Evolutionary conservation across 2,888 invertebrate species (phyloP).

Genomic region (Drosophila aldrichi): DNA sequence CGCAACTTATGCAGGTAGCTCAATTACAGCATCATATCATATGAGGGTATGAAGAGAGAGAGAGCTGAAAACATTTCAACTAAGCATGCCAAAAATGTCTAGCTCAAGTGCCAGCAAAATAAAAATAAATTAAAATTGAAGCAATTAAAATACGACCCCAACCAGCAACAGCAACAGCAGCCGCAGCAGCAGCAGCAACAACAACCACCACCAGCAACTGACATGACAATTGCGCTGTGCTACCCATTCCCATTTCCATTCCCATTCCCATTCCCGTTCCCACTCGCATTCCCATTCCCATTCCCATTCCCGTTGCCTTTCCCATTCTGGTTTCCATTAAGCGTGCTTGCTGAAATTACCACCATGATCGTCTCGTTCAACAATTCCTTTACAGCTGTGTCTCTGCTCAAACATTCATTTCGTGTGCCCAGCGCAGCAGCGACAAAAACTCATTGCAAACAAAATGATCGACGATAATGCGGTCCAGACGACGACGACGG

Average conservation of each 20-base stretch:
- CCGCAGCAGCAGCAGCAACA: not conserved
- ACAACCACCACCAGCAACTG: constrained; percentile 18
- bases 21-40: constrained; percentile 33
- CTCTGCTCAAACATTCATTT: constrained; percentile 65
- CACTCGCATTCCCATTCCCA: constrained; percentile 9
- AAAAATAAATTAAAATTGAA: constrained; percentile 73
- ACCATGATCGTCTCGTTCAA: constrained; percentile 66
- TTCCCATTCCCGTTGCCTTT: constrained; percentile 1
- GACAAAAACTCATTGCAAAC: constrained; percentile 74
- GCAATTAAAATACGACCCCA: constrained; percentile 72
- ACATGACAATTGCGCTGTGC: constrained; percentile 55
- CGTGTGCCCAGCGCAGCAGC: constrained; percentile 65
- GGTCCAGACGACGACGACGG: constrained; percentile 13
- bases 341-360: constrained; percentile 66
- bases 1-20: constrained; percentile 65
- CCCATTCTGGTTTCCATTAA: not conserved
- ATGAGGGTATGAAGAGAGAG: constrained; percentile 39
- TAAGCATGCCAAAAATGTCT: constrained; percentile 45
- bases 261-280: constrained; percentile 12
- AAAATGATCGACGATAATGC: constrained; percentile 78
- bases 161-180: constrained; percentile 37
- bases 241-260: constrained; percentile 16
- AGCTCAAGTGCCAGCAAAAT: constrained; percentile 28
- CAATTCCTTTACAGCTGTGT: constrained; percentile 63
- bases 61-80: constrained; percentile 35